Evolutionary conservation across 2,113 vertebrate species (phyloP).

Genomic region (Campylomormyrus tamandua): DNA sequence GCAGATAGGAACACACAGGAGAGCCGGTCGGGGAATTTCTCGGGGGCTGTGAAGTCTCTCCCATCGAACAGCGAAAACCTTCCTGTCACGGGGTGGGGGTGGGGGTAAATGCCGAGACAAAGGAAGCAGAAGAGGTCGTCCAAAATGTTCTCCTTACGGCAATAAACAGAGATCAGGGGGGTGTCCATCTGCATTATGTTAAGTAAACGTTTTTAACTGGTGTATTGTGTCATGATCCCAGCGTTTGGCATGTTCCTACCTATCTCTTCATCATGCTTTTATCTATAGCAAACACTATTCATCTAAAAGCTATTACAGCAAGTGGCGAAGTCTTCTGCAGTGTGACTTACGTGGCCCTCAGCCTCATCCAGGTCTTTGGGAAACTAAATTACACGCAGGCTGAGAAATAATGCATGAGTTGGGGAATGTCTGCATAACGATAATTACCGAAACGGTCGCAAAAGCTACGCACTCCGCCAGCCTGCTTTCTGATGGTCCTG

Average conservation of each 20-base stretch:
- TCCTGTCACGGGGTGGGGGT: neutral
- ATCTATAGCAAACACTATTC: neutral
- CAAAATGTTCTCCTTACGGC: neutral
- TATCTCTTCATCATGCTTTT: neutral
- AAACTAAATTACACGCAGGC: neutral
- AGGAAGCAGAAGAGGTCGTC: neutral
- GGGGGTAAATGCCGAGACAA: neutral
- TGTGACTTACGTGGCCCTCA: neutral
- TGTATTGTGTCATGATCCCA: neutral
- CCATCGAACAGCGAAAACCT: neutral
- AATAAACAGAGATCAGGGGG: neutral
- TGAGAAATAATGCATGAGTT: neutral
- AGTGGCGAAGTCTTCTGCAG: neutral
- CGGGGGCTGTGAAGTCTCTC: constrained; percentile 27
- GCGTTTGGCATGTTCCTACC: neutral
- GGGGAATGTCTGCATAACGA: neutral
- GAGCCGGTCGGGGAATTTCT: constrained; percentile 15
- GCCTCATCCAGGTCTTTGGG: neutral
- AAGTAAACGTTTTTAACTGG: neutral
- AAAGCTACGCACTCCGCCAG: neutral
- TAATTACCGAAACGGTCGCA: neutral
- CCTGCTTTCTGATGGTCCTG: neutral
- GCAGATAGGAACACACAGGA: constrained; percentile 10
- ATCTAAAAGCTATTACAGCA: neutral
- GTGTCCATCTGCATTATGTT: neutral